Conservation (phyloP, 2,888 invertebrate species). For the Electrophaes corylata region DNA sequence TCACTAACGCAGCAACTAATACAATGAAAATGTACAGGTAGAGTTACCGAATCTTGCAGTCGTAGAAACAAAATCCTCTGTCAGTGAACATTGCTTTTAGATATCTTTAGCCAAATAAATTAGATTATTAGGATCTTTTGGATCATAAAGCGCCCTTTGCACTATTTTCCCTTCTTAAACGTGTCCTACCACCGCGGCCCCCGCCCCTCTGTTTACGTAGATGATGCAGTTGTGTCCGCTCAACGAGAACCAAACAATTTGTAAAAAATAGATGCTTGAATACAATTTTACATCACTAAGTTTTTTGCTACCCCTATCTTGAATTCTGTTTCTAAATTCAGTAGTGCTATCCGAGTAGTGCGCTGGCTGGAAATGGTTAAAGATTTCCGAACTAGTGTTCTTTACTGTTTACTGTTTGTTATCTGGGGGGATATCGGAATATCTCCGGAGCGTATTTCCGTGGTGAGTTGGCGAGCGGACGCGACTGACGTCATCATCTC, state of each 20-base stretch:
- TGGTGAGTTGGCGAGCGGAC: constrained; percentile 9
- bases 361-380: not conserved
- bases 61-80: not conserved
- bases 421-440: constrained; percentile 21
- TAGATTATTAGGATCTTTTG: constrained; percentile 23
- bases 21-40: not conserved
- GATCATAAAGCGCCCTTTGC: constrained; percentile 27
- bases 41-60: no score
- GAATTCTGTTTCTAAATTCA: not conserved
- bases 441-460: constrained; percentile 37
- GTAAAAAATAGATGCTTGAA: not conserved
- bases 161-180: constrained; percentile 29
- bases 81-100: not conserved
- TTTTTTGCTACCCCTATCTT: not conserved
- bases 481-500: constrained; percentile 28
- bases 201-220: constrained; percentile 54
- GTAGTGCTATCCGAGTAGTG: not conserved
- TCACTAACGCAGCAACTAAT: not conserved
- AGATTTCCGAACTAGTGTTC: not conserved
- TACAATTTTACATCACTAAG: not conserved
- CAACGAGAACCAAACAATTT: no score
- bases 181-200: constrained; percentile 49
- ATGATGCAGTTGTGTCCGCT: constrained; percentile 38
- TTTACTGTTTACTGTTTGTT: not conserved
- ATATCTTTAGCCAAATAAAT: constrained; percentile 5